Conservation (phyloP, 2,888 invertebrate genomes). For the Chaetogeoica ovagalla region DNA sequence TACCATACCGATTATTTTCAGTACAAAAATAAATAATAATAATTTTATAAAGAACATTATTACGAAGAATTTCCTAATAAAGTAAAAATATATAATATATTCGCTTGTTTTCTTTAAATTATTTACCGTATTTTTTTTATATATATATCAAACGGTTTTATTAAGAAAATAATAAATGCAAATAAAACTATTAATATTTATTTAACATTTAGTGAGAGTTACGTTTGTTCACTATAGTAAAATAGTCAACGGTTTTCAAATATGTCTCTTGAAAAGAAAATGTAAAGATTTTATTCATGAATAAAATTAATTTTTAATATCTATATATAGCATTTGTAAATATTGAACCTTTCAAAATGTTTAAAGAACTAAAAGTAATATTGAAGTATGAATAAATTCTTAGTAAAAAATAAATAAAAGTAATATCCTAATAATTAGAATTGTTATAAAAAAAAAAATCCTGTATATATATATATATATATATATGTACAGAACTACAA, state of each 20-base stretch:
- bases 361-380: constrained; percentile 8
- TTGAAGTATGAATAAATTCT: not conserved
- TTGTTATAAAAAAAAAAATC: not conserved
- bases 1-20: no score
- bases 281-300: not conserved
- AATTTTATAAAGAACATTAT: no score
- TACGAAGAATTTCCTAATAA: no score
- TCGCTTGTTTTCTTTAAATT: no score
- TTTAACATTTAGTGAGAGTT: not conserved
- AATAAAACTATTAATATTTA: not conserved
- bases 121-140: no score
- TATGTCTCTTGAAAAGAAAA: not conserved
- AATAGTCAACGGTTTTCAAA: not conserved
- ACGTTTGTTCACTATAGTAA: not conserved
- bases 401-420: not conserved
- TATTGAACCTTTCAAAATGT: not conserved
- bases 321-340: not conserved
- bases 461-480: no score
- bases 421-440: not conserved
- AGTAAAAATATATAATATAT: no score
- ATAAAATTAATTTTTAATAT: not conserved
- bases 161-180: no score
- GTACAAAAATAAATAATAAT: no score
- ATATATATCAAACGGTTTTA: no score
- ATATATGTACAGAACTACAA: no score